phyloP scores from a whole-genome alignment of 2,113 vertebrate species.

The Anarrhichthys ocellatus region DNA sequence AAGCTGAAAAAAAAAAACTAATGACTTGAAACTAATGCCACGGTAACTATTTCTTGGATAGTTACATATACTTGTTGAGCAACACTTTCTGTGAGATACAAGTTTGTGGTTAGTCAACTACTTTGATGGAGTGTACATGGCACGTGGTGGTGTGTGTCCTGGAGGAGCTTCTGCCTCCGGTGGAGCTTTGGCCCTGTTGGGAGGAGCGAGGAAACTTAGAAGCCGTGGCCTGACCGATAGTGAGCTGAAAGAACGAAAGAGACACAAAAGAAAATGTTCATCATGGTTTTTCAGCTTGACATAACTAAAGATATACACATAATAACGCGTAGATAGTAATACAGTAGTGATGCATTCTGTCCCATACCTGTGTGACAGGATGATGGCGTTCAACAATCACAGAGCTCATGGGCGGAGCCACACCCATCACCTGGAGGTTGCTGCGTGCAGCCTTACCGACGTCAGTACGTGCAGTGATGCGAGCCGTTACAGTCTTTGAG shows the following conservation, averaged over 20 bases:
- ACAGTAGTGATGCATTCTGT: not conserved
- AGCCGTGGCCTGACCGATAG: constrained; percentile 90
- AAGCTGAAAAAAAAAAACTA: constrained; percentile 7
- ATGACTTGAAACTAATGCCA: not conserved
- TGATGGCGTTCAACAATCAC: constrained; percentile 95
- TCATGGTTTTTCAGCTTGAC: not conserved
- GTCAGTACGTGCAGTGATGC: constrained; percentile 87
- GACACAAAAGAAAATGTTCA: not conserved
- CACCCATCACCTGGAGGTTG: constrained; percentile 88
- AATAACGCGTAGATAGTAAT: not conserved
- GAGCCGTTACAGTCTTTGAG: constrained; percentile 91
- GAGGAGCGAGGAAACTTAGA: constrained; percentile 90
- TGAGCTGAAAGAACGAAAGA: constrained; percentile 84
- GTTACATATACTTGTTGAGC: constrained; percentile 32
- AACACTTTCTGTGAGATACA: not conserved
- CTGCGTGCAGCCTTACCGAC: constrained; percentile 79
- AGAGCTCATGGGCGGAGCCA: constrained; percentile 92
- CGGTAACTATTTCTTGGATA: not conserved
- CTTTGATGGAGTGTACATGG: constrained; percentile 90
- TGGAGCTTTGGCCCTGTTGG: constrained; percentile 77
- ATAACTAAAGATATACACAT: not conserved
- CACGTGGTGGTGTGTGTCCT: constrained; percentile 74
- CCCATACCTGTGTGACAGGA: constrained; percentile 90
- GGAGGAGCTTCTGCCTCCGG: constrained; percentile 79
- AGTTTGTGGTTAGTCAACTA: constrained; percentile 87